Evolutionary conservation across 2,888 invertebrate genomes (phyloP), one percentile per base, ranked within the genome.

Genomic region (Hypercompe scribonia): DNA sequence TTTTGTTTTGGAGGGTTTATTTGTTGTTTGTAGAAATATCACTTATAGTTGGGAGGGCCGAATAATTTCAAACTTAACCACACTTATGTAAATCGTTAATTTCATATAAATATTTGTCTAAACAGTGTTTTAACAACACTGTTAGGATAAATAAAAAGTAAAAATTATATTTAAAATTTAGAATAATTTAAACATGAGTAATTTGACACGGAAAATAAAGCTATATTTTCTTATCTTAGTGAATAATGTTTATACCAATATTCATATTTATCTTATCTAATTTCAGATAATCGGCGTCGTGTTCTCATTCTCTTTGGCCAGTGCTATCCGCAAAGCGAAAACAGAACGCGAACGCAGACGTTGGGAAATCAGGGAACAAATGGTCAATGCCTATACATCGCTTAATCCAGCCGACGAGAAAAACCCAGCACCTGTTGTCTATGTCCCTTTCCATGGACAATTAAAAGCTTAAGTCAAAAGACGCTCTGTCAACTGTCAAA

Each of bases 251-350:
- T 18, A 10, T 39, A 58, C 5, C 15, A 36, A 34, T 42, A 13
- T 65, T 54, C 13, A 64, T 24, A 2, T 75, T 73, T 75, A 78
- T 80, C 68, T 81, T 70, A 84, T 81, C 78, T 42, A 75, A 79
- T 96, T 96, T 69, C 94, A 98, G 98, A 94, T 99, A 65, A 96
- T 99, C 86, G 99, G 99, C 81, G 97, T 99, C 69, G 96, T 98
- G 78, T 98, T 99, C 89, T 98, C 99, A 3, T 98, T 98, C 91
- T 98, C 98, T 94, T 94, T 99, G 91, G 99, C 98, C 75, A 97
- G 97, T 88, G 97, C 98, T 4, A 97, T 99, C 88, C 97, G 98
- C 76, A 96, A 96, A 78, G 97, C 98, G 76, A 98, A 98, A 90
- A 96, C 97, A 0, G 97, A 97, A 83, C 96, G 97, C 61, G 97